phyloP scores from a whole-genome alignment of 2,797 vertebrate genomes.

The Galagoides demidoff region DNA sequence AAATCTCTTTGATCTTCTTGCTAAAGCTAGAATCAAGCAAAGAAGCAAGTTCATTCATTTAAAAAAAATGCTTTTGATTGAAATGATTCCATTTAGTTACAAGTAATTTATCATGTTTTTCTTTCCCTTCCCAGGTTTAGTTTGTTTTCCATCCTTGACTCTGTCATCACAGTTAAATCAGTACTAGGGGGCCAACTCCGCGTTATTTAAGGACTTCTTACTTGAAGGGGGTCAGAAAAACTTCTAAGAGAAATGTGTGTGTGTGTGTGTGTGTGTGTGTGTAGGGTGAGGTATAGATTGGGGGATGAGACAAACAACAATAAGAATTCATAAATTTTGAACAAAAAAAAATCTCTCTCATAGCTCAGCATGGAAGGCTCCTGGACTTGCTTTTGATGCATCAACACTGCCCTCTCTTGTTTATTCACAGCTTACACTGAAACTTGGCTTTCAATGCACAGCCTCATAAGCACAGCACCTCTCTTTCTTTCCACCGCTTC shows the following conservation, averaged over 20 bases:
- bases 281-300: slow-evolving; percentile 4
- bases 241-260: slow-evolving; percentile 67
- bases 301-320: slow-evolving; percentile 69
- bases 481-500: not conserved
- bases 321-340: slow-evolving; percentile 83
- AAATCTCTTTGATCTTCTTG: slow-evolving; percentile 88
- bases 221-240: slow-evolving; percentile 67
- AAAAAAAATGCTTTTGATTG: slow-evolving; percentile 81
- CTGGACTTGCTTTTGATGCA: slow-evolving; percentile 71
- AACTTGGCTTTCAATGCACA: slow-evolving; percentile 2
- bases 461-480: not conserved
- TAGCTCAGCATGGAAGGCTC: slow-evolving; percentile 60
- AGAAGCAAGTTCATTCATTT: slow-evolving; percentile 79
- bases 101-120: slow-evolving; percentile 84
- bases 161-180: slow-evolving; percentile 71
- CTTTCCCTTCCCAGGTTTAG: slow-evolving; percentile 55
- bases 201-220: slow-evolving; percentile 67
- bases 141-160: slow-evolving; percentile 76
- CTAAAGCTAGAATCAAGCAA: slow-evolving; percentile 83
- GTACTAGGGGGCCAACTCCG: not conserved
- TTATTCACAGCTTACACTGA: slow-evolving; percentile 22
- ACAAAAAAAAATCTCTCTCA: slow-evolving; percentile 75
- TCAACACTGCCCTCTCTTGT: slow-evolving; percentile 90
- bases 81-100: slow-evolving; percentile 86
- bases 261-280: not conserved